Evolutionary conservation across 2,797 vertebrate species (phyloP).

Genomic region (Paedocypris micromegethes): DNA sequence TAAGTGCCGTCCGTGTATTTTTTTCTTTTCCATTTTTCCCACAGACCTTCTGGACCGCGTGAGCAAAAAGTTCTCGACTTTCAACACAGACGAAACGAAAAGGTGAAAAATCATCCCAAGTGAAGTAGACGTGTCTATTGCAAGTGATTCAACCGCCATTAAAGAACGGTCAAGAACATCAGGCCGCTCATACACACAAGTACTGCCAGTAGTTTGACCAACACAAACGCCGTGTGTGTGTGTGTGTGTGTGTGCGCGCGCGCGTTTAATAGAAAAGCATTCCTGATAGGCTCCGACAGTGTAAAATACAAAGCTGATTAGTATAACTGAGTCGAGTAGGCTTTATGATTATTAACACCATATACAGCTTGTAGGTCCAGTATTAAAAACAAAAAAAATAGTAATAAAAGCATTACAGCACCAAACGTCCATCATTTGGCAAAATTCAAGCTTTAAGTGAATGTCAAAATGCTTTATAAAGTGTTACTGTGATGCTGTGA

Average conservation of each 20-base stretch:
- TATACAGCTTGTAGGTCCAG: slow-evolving; percentile 80
- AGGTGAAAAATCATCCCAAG: slow-evolving; percentile 44
- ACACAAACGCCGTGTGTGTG: slow-evolving; percentile 39
- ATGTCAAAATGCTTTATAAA: slow-evolving; percentile 78
- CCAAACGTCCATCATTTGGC: slow-evolving; percentile 79
- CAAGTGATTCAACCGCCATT: slow-evolving; percentile 72
- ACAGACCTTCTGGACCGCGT: slow-evolving; percentile 69
- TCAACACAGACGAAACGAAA: slow-evolving; percentile 57
- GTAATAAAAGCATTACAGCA: slow-evolving; percentile 76
- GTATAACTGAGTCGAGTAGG: slow-evolving; percentile 76
- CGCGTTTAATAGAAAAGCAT: slow-evolving; percentile 71
- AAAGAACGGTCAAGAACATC: slow-evolving; percentile 65
- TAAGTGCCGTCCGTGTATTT: slow-evolving; percentile 77
- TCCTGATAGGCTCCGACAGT: slow-evolving; percentile 81
- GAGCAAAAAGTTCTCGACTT: slow-evolving; percentile 68
- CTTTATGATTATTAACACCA: slow-evolving; percentile 77
- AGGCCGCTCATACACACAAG: slow-evolving; percentile 63
- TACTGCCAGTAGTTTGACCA: slow-evolving; percentile 64
- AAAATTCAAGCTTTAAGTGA: slow-evolving; percentile 85
- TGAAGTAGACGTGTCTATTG: slow-evolving; percentile 48
- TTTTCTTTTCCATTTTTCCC: slow-evolving; percentile 30
- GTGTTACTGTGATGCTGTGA: slow-evolving; percentile 79
- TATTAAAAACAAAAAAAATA: slow-evolving; percentile 60
- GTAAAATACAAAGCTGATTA: slow-evolving; percentile 80
- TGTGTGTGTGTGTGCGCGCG: slow-evolving; percentile 47